phyloP scores from a whole-genome alignment of 2,888 invertebrate species.

The Drosophila affinis region DNA sequence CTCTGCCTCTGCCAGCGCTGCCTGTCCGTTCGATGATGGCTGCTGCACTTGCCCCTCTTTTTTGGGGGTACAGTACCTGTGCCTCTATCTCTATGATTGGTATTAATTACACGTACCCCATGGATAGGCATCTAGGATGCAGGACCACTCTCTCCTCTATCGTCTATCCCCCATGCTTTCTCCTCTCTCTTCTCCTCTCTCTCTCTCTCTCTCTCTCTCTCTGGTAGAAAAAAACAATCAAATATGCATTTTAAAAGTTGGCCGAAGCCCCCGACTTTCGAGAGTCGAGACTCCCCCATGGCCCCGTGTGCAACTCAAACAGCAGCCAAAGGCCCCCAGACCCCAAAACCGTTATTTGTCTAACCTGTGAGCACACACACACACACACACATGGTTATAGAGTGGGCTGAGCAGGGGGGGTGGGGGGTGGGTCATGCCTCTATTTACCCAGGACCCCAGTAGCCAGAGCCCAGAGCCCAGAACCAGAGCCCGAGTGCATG shows the following conservation, averaged over 20 bases:
- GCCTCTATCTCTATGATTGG: conserved; percentile 44
- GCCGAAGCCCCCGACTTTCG: conserved; percentile 38
- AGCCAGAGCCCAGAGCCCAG: background rate
- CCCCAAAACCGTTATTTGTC: conserved; percentile 69
- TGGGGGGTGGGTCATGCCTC: conserved; percentile 39
- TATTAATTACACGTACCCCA: conserved; percentile 45
- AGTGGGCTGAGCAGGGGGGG: background rate
- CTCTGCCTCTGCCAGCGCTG: no score
- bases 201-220: background rate
- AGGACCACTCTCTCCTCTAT: conserved; percentile 14
- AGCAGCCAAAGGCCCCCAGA: conserved; percentile 59
- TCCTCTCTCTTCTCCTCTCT: background rate
- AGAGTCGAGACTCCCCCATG: conserved; percentile 56
- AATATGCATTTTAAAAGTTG: conserved; percentile 78
- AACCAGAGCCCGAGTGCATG: conserved; percentile 60
- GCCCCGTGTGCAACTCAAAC: conserved; percentile 67
- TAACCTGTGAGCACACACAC: conserved; percentile 66
- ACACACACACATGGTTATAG: conserved; percentile 29
- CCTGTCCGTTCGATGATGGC: background rate
- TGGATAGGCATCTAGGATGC: conserved; percentile 46
- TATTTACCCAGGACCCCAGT: conserved; percentile 59
- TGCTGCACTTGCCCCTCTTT: no score
- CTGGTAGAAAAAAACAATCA: conserved; percentile 60
- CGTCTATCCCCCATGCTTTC: background rate
- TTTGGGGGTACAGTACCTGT: background rate